A percentile compares a stretch with the other conserved stretches of the same genome.
phyloP scores from a whole-genome alignment of 2,113 vertebrate species.

The Aegypius monachus region DNA sequence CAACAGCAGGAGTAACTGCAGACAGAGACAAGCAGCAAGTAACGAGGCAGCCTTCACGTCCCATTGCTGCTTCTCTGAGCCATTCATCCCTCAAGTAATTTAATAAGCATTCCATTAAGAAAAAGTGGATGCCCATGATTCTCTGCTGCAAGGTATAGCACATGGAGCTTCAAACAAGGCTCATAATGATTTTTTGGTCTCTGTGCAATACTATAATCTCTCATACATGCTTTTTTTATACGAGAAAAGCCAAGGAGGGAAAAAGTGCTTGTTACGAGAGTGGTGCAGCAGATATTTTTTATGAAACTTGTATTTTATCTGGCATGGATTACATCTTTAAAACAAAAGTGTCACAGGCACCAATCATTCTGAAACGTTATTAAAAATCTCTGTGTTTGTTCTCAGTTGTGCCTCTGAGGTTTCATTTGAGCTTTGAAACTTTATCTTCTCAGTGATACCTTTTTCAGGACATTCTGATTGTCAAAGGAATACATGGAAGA shows the following conservation, averaged over 20 bases:
- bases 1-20: not conserved
- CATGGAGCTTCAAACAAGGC: not conserved
- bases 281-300: not conserved
- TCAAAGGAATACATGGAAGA: not conserved
- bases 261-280: not conserved
- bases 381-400: constrained; percentile 9
- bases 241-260: not conserved
- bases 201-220: not conserved
- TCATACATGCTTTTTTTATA: not conserved
- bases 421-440: not conserved
- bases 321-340: not conserved
- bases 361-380: not conserved
- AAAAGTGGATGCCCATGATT: not conserved
- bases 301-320: constrained; percentile 12
- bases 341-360: not conserved
- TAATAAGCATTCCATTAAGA: not conserved
- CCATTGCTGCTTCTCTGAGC: not conserved
- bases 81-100: not conserved
- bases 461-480: not conserved
- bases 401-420: not conserved
- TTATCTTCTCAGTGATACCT: not conserved
- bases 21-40: not conserved
- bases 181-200: not conserved
- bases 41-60: not conserved
- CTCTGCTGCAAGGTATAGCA: not conserved